Percentiles rank a stretch among this genome's conserved stretches.
Conservation (phyloP, 2,113 vertebrate species). For the Phaethornis superciliosus region DNA sequence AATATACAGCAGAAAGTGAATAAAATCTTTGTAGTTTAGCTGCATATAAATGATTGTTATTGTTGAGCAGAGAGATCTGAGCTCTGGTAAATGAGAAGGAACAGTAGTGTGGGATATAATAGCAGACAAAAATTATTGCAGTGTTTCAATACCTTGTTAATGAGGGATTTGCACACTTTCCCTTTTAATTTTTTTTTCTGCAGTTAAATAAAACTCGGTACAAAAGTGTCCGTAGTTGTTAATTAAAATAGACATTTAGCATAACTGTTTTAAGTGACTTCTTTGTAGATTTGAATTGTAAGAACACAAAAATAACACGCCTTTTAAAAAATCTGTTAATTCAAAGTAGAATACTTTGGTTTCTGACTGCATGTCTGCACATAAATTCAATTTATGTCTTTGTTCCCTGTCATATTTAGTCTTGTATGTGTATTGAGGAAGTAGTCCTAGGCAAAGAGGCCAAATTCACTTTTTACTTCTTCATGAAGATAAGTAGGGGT, state of each 20-base stretch:
- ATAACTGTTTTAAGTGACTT: not conserved
- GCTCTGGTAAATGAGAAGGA: constrained; percentile 10
- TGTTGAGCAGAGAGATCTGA: not conserved
- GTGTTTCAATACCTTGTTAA: constrained; percentile 7
- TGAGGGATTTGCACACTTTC: constrained; percentile 19
- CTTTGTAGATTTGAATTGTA: not conserved
- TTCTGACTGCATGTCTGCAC: not conserved
- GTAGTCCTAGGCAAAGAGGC: not conserved
- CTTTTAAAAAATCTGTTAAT: not conserved
- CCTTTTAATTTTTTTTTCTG: not conserved
- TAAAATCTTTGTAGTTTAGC: not conserved
- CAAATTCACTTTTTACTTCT: not conserved
- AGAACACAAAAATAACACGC: not conserved
- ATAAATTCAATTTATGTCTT: not conserved
- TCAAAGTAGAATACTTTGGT: not conserved
- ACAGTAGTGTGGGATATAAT: not conserved
- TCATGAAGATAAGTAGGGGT: not conserved
- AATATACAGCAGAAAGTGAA: not conserved
- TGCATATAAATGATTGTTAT: not conserved
- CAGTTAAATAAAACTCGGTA: not conserved
- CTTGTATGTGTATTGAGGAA: not conserved
- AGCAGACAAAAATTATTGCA: not conserved
- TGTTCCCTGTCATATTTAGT: not conserved
- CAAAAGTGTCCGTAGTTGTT: not conserved
- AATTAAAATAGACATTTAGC: not conserved